Percentiles rank a stretch among this genome's conserved stretches.
phyloP scores from a whole-genome alignment of 2,888 invertebrate genomes.

The Ophonus ardosiacus region DNA sequence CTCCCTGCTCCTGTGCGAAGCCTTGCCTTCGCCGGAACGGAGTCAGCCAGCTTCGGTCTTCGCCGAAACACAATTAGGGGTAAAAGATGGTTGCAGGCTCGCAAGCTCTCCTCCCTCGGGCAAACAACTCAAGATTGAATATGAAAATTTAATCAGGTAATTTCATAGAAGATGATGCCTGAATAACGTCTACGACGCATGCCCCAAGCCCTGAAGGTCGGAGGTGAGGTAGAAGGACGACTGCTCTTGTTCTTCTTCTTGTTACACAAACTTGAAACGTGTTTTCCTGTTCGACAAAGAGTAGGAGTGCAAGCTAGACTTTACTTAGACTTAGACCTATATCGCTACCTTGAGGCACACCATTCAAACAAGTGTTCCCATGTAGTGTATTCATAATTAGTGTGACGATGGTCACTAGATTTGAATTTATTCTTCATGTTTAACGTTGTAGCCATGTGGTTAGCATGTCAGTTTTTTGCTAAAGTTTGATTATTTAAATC shows the following conservation, averaged over 20 bases:
- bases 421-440: no score
- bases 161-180: slow-evolving; percentile 80
- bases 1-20: neutral
- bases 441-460: no score
- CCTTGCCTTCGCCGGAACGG: slow-evolving; percentile 1
- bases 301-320: neutral
- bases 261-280: slow-evolving; percentile 17
- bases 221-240: neutral
- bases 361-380: neutral
- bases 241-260: slow-evolving; percentile 17
- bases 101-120: slow-evolving; percentile 77
- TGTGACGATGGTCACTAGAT: no score
- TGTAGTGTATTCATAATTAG: neutral
- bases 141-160: slow-evolving; percentile 88
- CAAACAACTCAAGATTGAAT: slow-evolving; percentile 87
- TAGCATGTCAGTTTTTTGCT: no score
- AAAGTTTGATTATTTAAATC: no score
- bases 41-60: slow-evolving; percentile 26
- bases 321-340: neutral
- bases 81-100: slow-evolving; percentile 67
- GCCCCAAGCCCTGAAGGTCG: slow-evolving; percentile 32
- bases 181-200: slow-evolving; percentile 67
- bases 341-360: neutral
- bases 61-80: slow-evolving; percentile 64
- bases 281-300: neutral